phyloP scores from a whole-genome alignment of 2,888 invertebrate genomes.

The Limnephilus rhombicus region DNA sequence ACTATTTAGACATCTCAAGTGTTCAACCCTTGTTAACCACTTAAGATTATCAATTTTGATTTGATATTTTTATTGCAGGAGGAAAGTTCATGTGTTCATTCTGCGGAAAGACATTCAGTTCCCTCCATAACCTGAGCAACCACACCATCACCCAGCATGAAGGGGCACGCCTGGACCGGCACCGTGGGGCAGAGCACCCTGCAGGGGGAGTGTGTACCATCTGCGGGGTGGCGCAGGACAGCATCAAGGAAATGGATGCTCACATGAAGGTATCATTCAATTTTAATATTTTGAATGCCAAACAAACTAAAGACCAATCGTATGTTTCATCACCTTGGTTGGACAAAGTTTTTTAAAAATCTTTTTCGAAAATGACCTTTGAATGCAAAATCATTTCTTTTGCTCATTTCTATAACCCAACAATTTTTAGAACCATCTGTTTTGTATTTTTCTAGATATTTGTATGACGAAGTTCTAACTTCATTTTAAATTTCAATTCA shows the following conservation, averaged over 20 bases:
- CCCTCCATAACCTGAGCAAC: slow-evolving; percentile 50
- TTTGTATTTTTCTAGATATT: too few species aligned
- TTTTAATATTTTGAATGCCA: not conserved
- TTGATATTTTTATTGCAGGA: slow-evolving; percentile 44
- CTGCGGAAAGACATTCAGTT: slow-evolving; percentile 59
- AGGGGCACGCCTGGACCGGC: not conserved
- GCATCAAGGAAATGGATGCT: slow-evolving; percentile 45
- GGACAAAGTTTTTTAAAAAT: too few species aligned
- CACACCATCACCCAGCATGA: slow-evolving; percentile 42
- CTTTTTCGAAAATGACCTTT: too few species aligned
- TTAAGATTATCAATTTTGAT: not conserved
- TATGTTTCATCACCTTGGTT: too few species aligned
- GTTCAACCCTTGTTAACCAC: too few species aligned
- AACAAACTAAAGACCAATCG: too few species aligned
- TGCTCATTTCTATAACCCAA: too few species aligned
- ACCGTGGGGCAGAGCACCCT: not conserved
- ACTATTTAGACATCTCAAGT: too few species aligned
- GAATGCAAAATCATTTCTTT: too few species aligned
- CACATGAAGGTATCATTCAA: slow-evolving; percentile 56
- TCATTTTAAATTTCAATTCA: too few species aligned
- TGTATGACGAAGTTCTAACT: too few species aligned
- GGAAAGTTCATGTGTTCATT: slow-evolving; percentile 58
- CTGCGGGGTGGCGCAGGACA: slow-evolving; percentile 46
- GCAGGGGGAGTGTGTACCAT: slow-evolving; percentile 41
- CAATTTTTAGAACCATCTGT: too few species aligned